Evolutionary conservation across 2,113 vertebrate genomes (phyloP).

Genomic region (Lampris megalopsis): DNA sequence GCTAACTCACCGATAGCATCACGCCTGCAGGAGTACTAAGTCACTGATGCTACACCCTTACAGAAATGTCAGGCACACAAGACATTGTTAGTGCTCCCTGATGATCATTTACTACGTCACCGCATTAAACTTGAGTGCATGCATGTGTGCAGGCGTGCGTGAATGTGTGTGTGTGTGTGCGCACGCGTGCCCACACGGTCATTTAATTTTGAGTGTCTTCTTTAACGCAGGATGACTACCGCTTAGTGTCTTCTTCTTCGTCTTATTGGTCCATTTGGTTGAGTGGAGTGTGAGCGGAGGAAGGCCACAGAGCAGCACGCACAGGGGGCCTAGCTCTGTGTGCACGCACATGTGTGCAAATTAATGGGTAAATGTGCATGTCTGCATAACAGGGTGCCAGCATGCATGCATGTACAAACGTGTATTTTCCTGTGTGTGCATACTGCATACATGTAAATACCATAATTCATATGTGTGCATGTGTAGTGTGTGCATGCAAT

Average conservation of each 20-base stretch:
- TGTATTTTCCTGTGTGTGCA: not conserved
- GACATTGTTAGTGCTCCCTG: constrained; percentile 1
- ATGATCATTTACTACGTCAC: constrained; percentile 7
- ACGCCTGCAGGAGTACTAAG: not conserved
- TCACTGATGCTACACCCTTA: constrained; percentile 12
- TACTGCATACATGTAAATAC: too few species aligned
- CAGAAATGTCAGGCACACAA: not conserved
- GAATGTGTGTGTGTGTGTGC: not conserved
- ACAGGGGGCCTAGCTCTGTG: constrained; percentile 3
- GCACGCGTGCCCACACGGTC: not conserved
- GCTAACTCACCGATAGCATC: constrained; percentile 19
- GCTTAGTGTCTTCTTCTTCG: too few species aligned
- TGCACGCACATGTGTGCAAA: constrained; percentile 12
- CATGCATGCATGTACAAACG: not conserved
- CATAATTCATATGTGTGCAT: not conserved
- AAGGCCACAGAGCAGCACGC: too few species aligned
- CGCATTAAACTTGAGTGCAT: not conserved
- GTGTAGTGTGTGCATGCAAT: constrained; percentile 17
- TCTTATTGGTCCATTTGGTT: too few species aligned
- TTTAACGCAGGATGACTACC: too few species aligned
- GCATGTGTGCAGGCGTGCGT: not conserved
- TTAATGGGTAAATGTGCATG: not conserved
- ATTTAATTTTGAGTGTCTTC: too few species aligned
- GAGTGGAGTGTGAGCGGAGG: too few species aligned
- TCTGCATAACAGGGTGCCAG: not conserved